phyloP scores from a whole-genome alignment of 2,797 vertebrate genomes.

The Tenualosa ilisha region DNA sequence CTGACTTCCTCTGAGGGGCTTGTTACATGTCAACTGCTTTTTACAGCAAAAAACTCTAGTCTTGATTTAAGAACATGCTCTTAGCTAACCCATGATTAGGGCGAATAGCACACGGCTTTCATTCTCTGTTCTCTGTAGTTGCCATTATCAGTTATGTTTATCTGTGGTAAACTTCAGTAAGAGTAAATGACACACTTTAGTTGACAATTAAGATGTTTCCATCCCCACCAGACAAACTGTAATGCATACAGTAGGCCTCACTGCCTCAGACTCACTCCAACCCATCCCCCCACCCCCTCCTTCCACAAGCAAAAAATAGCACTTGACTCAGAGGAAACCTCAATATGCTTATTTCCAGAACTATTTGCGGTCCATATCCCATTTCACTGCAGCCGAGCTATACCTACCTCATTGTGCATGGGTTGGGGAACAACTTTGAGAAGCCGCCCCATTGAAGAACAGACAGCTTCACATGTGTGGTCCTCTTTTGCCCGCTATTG shows the following conservation, averaged over 20 bases:
- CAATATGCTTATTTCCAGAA: not conserved
- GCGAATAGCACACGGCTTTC: not conserved
- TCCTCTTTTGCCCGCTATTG: not conserved
- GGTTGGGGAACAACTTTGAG: not conserved
- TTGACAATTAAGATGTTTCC: not conserved
- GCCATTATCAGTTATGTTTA: slow-evolving; percentile 11
- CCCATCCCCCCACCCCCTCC: not conserved
- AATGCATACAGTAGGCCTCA: not conserved
- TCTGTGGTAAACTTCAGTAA: not conserved
- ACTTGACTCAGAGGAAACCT: slow-evolving; percentile 12
- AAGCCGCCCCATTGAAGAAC: not conserved
- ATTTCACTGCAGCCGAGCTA: not conserved
- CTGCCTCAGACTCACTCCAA: not conserved
- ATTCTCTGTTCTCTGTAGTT: not conserved
- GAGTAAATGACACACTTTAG: slow-evolving; percentile 21
- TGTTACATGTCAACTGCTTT: not conserved
- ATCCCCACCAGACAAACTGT: slow-evolving; percentile 3
- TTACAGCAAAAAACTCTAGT: not conserved
- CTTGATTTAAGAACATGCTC: not conserved
- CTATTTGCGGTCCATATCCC: not conserved
- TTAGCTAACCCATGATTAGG: slow-evolving; percentile 3
- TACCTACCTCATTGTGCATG: not conserved
- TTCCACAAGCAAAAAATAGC: slow-evolving; percentile 5
- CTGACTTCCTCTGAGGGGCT: not conserved
- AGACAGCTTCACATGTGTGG: not conserved